Conservation (phyloP, 64 coral and sea anemone genomes). For the Montipora sp. region DNA sequence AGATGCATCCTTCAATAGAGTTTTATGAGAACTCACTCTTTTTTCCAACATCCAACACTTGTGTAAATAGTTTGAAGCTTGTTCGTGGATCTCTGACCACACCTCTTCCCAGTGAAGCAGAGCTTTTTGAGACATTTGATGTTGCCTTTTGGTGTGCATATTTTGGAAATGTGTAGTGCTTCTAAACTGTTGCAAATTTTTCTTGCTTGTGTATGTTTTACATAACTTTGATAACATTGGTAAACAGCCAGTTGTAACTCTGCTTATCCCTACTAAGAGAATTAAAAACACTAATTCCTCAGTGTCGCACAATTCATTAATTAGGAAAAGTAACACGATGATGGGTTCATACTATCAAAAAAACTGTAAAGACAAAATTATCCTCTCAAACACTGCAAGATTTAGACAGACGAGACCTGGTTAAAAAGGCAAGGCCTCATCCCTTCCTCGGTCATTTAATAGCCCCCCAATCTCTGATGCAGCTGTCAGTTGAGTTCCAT, state of each 20-base stretch:
- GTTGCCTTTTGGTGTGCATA: background rate
- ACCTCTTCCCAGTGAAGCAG: no score
- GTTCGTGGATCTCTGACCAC: no score
- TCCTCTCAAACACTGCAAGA: background rate
- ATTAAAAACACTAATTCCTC: background rate
- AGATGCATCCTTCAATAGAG: no score
- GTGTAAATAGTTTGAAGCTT: no score
- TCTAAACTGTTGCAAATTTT: background rate
- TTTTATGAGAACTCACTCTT: no score
- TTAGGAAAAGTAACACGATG: background rate
- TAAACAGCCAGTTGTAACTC: constrained; percentile 1
- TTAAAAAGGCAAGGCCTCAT: no score
- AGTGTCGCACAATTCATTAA: background rate
- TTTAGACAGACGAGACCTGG: background rate
- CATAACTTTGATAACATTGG: background rate
- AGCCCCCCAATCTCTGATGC: background rate
- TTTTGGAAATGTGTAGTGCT: background rate
- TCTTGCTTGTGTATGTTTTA: background rate
- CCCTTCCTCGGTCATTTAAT: background rate
- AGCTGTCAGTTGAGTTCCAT: constrained; percentile 1
- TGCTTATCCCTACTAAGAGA: constrained; percentile 6
- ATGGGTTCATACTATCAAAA: constrained; percentile 2
- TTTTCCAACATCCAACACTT: no score
- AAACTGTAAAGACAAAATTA: background rate
- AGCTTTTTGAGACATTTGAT: no score